Base-by-base conservation (phyloP, 2,888 invertebrate species). In the Apamea sordens region DNA sequence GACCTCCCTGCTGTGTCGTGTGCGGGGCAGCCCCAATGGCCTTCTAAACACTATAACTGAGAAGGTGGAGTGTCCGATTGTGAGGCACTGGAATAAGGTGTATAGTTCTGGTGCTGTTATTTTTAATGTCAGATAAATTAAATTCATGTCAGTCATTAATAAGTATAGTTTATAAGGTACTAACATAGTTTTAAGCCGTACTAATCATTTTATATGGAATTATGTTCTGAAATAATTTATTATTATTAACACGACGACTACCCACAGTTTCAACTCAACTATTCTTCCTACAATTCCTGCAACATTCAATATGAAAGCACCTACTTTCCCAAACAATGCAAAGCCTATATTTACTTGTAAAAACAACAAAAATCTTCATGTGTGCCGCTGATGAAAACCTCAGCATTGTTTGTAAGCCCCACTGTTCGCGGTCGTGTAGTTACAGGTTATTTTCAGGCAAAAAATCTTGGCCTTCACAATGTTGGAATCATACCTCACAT, bases 371-470 rank as follows among this genome's bases (percentile, higher is more conserved):
- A 84, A 76, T 78, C 71, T 76, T 65, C 77, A 65, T 59, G 53
- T 79, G 67, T 71, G 65, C 72, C 75, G 32, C 76, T 89, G 83
- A 88, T 88, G 89, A 88, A 76, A 85, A 85, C 64, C 69, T 68
- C 69, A 70, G 72, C 78, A 87, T 88, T 87, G 88, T 88, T 83
- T 68, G 75, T 41, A 59, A 76, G 72, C 74, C 73, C n/a, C 56
- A 36, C 50, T 56, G 77, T 80, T 80, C 73, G 76, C 81, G 83
- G 84, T 80, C 71, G 76, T 28, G 53, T 79, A 70, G 69, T 75
- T 87, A 80, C 36, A 74, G 72, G 77, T 81, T 80, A 83, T 77
- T 82, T 78, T 72, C 69, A 67, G 70, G 69, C 78, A 75, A 79
- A 83, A 84, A 81, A 70, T 85, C 84, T 88, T 86, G 71, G 82